Evolutionary conservation across 2,113 vertebrate species (phyloP).

Genomic region (Nanorana parkeri): DNA sequence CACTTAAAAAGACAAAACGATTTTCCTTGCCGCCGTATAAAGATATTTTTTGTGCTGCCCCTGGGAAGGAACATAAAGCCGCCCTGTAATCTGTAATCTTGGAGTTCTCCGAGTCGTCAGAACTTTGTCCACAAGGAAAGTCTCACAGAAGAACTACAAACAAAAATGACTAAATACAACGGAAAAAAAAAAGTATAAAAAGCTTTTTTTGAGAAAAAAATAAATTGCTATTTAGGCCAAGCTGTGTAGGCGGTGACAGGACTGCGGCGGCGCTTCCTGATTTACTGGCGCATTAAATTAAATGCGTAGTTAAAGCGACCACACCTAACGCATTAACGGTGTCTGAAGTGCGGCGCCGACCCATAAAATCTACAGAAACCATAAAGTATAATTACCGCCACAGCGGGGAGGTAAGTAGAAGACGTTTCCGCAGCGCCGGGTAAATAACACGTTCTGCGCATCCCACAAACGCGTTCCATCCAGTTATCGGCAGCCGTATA

Average conservation of each 20-base stretch:
- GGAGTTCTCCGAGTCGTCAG: too few species aligned
- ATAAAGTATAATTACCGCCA: neutral
- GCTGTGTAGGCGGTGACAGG: neutral
- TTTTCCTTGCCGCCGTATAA: too few species aligned
- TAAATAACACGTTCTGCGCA: neutral
- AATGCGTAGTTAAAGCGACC: conserved; percentile 2
- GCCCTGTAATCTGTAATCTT: too few species aligned
- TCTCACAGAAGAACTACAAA: too few species aligned
- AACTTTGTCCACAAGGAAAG: too few species aligned
- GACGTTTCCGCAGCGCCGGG: neutral
- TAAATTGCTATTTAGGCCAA: neutral
- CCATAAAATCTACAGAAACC: conserved; percentile 2
- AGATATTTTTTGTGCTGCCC: too few species aligned
- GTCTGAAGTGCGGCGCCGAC: neutral
- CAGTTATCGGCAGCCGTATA: neutral
- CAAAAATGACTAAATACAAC: too few species aligned
- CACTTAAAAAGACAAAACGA: too few species aligned
- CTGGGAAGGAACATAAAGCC: too few species aligned
- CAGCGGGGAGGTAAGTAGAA: neutral
- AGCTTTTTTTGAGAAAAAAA: neutral
- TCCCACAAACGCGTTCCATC: neutral
- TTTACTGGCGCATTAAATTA: neutral
- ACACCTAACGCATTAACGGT: neutral
- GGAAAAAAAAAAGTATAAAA: too few species aligned
- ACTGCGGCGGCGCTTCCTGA: neutral